Evolutionary conservation across 2,113 vertebrate species (phyloP).

Genomic region (Tragelaphus imberbis): DNA sequence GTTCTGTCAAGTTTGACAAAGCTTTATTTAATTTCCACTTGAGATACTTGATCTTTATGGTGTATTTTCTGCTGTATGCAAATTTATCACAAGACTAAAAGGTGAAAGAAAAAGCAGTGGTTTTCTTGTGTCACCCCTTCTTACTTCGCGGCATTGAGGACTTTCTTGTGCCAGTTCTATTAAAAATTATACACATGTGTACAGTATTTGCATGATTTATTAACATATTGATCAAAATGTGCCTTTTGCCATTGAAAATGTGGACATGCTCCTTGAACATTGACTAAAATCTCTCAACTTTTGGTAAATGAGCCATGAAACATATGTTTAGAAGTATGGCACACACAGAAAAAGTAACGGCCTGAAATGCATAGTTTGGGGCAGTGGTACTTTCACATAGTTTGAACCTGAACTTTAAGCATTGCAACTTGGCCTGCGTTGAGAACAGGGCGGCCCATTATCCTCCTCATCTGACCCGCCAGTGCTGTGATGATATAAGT

Average conservation of each 20-base stretch:
- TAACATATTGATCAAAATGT: conserved; percentile 66
- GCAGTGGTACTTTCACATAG: conserved; percentile 61
- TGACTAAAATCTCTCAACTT: conserved; percentile 76
- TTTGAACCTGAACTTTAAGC: conserved; percentile 26
- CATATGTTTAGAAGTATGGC: conserved; percentile 78
- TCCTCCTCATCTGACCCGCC: neutral
- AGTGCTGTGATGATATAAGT: neutral
- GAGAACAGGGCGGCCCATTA: neutral
- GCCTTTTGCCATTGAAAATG: conserved; percentile 78
- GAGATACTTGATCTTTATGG: conserved; percentile 85
- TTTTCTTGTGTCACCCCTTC: conserved; percentile 70
- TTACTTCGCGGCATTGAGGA: conserved; percentile 71
- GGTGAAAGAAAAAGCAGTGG: conserved; percentile 77
- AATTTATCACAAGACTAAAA: conserved; percentile 80
- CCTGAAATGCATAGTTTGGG: conserved; percentile 62
- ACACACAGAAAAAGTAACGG: conserved; percentile 53
- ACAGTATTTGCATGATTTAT: conserved; percentile 78
- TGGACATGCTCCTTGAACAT: conserved; percentile 73
- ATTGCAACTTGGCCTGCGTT: neutral
- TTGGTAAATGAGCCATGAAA: conserved; percentile 75
- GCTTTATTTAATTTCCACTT: conserved; percentile 87
- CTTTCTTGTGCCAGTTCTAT: conserved; percentile 72
- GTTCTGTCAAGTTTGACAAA: conserved; percentile 88
- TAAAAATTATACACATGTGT: conserved; percentile 72
- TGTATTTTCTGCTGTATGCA: conserved; percentile 84